phyloP scores from a whole-genome alignment of 2,888 invertebrate species.

The Athetis lepigone region DNA sequence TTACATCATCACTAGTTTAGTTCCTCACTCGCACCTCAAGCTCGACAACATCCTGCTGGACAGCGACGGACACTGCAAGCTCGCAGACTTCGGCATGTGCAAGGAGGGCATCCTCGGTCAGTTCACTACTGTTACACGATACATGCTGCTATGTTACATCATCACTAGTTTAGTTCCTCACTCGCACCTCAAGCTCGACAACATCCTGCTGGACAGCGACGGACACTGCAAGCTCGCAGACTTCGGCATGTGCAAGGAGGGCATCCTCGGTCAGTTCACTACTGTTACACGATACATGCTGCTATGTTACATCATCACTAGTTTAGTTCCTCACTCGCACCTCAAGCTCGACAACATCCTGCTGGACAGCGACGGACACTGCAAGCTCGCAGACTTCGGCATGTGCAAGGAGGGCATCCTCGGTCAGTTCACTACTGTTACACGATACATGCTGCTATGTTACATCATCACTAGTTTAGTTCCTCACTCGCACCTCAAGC shows the following conservation, averaged over 20 bases:
- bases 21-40: conserved; percentile 99
- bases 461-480: too few species aligned
- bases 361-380: conserved; percentile 98
- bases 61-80: conserved; percentile 98
- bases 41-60: conserved; percentile 99
- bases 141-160: too few species aligned
- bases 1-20: too few species aligned
- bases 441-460: too few species aligned
- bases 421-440: too few species aligned
- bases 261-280: conserved; percentile 92
- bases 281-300: too few species aligned
- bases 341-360: too few species aligned
- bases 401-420: conserved; percentile 99
- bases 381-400: conserved; percentile 98
- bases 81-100: conserved; percentile 99
- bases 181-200: conserved; percentile 98
- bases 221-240: conserved; percentile 98
- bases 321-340: too few species aligned
- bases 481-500: too few species aligned
- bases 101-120: conserved; percentile 96
- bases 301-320: too few species aligned
- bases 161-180: too few species aligned
- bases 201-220: conserved; percentile 98
- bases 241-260: conserved; percentile 99
- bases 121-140: too few species aligned